Base-by-base conservation (phyloP, 2,888 invertebrate species). In the Panzeria rudis region DNA sequence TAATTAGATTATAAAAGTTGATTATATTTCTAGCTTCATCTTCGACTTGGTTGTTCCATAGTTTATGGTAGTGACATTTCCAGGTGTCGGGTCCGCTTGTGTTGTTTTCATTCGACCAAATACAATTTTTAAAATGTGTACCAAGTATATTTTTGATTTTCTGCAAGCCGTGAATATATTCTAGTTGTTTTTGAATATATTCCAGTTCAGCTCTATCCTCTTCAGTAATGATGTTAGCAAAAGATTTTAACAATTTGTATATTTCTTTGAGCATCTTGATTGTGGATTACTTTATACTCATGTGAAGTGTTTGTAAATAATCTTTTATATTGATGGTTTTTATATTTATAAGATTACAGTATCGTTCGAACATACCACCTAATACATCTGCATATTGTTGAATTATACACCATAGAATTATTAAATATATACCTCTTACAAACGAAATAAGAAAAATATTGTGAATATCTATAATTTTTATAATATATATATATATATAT, bases 131-230 rank as follows among this genome's bases (percentile, higher is more conserved):
- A 15, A 56, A 72, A 59, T 72, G 72, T 44, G 59, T 17, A 29
- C 72, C 72, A 59, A 41, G 54, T 72, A 11, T 73, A 20, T 61
- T 73, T 73, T 35, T 59, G 17, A 47, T 72, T n/a, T 15, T 41
- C 15, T 72, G 25, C 11, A 56, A 44, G 15, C 17, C 32, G 54
- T 61, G 47, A 1, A 61, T 23, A 32, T 25, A 72, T 13, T 72
- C 61, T 1, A 56, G 32, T 17, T 72, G 59, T 47, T 56, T 25
- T 23, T 72, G 41, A 13, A 72, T 61, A 8, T 25, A 29, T 3
- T 47, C 13, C n/a, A 72, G 72, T 59, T 44, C 9, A 13, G 25
- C 3, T 56, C 29, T 59, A 44, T 71, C 20, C 44, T 56, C 38
- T 2, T 71, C 71, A 2, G 35, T 25, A 59, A 69, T 15, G 9